phyloP scores from a whole-genome alignment of 2,888 invertebrate genomes.

The Nomada fabriciana region DNA sequence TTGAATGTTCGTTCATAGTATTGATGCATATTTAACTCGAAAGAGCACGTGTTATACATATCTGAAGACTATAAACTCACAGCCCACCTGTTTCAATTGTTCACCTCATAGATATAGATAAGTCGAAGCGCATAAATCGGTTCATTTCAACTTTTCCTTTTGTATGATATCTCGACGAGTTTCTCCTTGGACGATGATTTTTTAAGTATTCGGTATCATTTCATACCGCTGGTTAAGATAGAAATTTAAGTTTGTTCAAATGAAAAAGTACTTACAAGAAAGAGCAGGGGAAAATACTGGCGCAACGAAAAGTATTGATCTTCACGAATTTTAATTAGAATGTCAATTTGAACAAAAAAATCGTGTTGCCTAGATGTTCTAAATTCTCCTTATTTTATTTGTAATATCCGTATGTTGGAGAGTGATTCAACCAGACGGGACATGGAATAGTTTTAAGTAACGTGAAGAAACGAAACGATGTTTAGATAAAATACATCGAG shows the following conservation, averaged over 20 bases:
- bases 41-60: slow-evolving; percentile 50
- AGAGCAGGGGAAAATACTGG: too few species aligned
- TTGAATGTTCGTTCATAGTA: slow-evolving; percentile 44
- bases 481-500: slow-evolving; percentile 27
- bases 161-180: background rate
- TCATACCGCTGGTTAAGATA: slow-evolving; percentile 4
- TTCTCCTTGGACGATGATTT: background rate
- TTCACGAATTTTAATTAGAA: background rate
- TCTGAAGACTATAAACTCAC: slow-evolving; percentile 41
- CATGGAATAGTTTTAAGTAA: slow-evolving; percentile 30
- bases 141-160: background rate
- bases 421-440: slow-evolving; percentile 24
- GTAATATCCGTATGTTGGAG: background rate
- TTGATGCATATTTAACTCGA: slow-evolving; percentile 29
- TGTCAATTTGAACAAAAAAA: background rate
- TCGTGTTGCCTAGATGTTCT: slow-evolving; percentile 15
- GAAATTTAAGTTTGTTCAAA: background rate
- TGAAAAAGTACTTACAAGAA: background rate
- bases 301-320: background rate
- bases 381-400: background rate
- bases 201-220: slow-evolving; percentile 13
- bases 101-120: slow-evolving; percentile 19
- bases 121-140: background rate
- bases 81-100: slow-evolving; percentile 9
- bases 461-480: slow-evolving; percentile 39